phyloP scores from a whole-genome alignment of 2,113 vertebrate species.

The Ascaphus truei region DNA sequence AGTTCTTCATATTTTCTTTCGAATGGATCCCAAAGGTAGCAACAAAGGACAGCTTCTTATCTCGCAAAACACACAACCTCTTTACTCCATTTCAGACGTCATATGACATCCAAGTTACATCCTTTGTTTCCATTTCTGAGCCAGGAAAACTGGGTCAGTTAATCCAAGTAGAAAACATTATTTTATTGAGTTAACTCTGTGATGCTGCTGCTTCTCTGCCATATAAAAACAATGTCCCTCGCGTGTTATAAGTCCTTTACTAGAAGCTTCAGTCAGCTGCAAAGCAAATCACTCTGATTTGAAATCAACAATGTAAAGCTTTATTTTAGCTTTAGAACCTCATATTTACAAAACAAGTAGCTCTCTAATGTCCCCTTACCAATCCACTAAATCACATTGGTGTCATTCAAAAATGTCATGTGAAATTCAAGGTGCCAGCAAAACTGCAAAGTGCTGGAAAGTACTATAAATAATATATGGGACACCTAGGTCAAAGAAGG shows the following conservation, averaged over 20 bases:
- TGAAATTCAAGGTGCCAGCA: conserved; percentile 27
- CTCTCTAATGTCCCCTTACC: conserved; percentile 38
- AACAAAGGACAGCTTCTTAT: conserved; percentile 25
- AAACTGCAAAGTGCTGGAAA: conserved; percentile 36
- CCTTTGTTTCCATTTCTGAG: conserved; percentile 50
- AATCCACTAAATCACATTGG: conserved; percentile 29
- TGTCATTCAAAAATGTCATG: conserved; percentile 32
- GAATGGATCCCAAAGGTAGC: conserved; percentile 5
- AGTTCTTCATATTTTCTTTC: conserved; percentile 21
- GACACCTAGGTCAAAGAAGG: background rate
- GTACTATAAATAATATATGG: conserved; percentile 37
- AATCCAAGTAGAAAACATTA: conserved; percentile 68
- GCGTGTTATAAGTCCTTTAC: conserved; percentile 36
- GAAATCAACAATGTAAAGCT: conserved; percentile 42
- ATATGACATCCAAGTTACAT: conserved; percentile 40
- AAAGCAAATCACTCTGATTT: conserved; percentile 43
- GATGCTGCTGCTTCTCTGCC: conserved; percentile 46
- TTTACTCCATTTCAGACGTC: conserved; percentile 37
- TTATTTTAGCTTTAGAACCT: conserved; percentile 37
- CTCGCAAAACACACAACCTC: conserved; percentile 20
- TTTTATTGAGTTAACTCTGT: conserved; percentile 66
- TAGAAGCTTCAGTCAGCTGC: conserved; percentile 43
- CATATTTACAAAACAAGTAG: conserved; percentile 38
- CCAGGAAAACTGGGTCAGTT: conserved; percentile 66
- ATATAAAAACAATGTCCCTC: conserved; percentile 43